These are phyloP conservation scores for Cybosia mesomella DNA, from an alignment of 2,888 invertebrate species.

Conservation along the genomic window DNA sequence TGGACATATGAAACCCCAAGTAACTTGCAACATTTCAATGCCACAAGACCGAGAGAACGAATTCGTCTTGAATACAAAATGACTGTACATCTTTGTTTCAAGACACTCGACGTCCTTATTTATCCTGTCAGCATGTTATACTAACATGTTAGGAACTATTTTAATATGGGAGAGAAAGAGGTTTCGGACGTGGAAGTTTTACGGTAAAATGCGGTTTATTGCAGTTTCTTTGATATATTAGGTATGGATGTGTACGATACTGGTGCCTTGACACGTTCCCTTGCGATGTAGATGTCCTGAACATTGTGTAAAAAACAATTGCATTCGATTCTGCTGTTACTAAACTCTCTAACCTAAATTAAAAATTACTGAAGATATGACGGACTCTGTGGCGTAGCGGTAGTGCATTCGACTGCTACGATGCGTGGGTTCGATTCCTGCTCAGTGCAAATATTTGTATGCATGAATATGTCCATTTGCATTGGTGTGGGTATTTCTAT, in stretches of 20 bases:
- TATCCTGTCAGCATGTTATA: slow-evolving; percentile 44
- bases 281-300: neutral
- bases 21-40: slow-evolving; percentile 17
- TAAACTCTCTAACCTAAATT: too few species aligned
- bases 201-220: slow-evolving; percentile 5
- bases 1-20: neutral
- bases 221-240: slow-evolving; percentile 1
- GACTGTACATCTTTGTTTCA: slow-evolving; percentile 15
- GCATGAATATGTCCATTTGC: too few species aligned
- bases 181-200: slow-evolving; percentile 18
- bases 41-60: neutral
- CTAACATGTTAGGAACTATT: slow-evolving; percentile 43
- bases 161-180: slow-evolving; percentile 43
- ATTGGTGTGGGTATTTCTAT: too few species aligned
- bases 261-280: neutral
- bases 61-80: slow-evolving; percentile 17
- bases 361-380: too few species aligned
- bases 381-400: too few species aligned
- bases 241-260: neutral
- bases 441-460: too few species aligned
- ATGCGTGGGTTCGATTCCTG: too few species aligned
- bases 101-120: slow-evolving; percentile 37
- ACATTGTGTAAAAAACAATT: too few species aligned
- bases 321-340: too few species aligned
- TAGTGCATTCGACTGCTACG: too few species aligned